Base-by-base conservation (phyloP, 2,113 vertebrate species). In the Hyla sarda region DNA sequence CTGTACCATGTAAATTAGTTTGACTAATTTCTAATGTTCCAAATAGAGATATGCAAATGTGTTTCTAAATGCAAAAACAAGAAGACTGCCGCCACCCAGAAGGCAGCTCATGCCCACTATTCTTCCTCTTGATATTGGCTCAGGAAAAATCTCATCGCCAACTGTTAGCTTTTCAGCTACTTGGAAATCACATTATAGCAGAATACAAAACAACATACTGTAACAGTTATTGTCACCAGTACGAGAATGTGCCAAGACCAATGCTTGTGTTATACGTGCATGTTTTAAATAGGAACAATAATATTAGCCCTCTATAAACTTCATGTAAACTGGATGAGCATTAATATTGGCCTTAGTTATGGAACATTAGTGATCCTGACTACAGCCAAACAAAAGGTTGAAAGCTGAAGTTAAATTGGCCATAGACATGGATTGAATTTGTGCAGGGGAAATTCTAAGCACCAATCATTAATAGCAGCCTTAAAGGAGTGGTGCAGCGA, bases 21-120 rank as follows among this genome's bases (percentile, higher is more conserved):
- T 28, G 1, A 67, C 32, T 16, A 14, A 0, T 30, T 45, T 25
- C 45, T 25, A 74, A 74, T 25, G n/a, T 74, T 74, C 12, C 41
- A 74, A 74, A 74, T 28, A 47, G 72, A 48, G 41, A 74, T 74
- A 74, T 48, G 41, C 72, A 74, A 74, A 74, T 74, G 1, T 74
- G 23, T 74, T 74, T 45, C 41, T 74, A 25, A 48, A 74, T 47
- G 23, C n/a, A 74, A 74, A 73, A 48, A 74, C 72, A 74, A 74
- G 72, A 25, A 19, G 37, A 6, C 41, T 37, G 34, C 17, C 32
- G 67, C 67, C 67, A 41, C 34, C 34, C 67, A 71, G 67, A 19
- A 37, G 67, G 67, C 67, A 71, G 32, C 17, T 71, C 19, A 41
- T 71, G 67, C 67, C 67, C 67, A 71, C 32, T 8, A 41, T 34